A percentile compares a stretch with the other conserved stretches of the same genome.
phyloP scores from a whole-genome alignment of 2,888 invertebrate species.

The Trachelus tabidus region DNA sequence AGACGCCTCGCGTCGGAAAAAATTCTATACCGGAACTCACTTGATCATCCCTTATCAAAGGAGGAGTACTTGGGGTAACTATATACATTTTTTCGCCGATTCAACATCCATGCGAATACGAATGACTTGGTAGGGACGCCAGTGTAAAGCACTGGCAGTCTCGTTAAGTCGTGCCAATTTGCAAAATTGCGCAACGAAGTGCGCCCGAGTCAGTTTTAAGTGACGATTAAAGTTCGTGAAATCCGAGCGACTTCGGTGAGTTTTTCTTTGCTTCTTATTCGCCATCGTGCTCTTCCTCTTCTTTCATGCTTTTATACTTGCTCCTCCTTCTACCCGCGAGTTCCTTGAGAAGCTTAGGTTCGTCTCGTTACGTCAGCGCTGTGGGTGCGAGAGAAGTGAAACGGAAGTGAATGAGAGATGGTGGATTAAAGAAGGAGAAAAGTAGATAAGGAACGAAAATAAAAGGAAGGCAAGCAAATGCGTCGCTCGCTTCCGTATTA shows the following conservation, averaged over 20 bases:
- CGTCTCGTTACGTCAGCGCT: constrained; percentile 9
- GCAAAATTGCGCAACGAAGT: constrained; percentile 20
- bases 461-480: background rate
- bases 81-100: background rate
- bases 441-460: background rate
- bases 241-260: background rate
- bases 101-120: background rate
- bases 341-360: constrained; percentile 12
- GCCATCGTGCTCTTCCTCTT: background rate
- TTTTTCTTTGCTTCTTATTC: background rate
- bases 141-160: background rate
- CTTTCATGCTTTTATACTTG: background rate
- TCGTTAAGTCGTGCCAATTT: constrained; percentile 17
- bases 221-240: constrained; percentile 31
- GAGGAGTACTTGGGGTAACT: background rate
- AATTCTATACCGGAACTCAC: background rate
- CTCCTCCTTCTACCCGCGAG: background rate
- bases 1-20: background rate
- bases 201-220: constrained; percentile 27
- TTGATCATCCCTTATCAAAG: background rate
- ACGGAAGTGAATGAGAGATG: background rate
- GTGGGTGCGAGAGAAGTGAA: background rate
- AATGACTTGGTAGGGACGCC: background rate
- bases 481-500: background rate
- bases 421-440: background rate